Evolutionary conservation across 2,797 vertebrate species (phyloP).

Genomic region (Eulemur mongoz): DNA sequence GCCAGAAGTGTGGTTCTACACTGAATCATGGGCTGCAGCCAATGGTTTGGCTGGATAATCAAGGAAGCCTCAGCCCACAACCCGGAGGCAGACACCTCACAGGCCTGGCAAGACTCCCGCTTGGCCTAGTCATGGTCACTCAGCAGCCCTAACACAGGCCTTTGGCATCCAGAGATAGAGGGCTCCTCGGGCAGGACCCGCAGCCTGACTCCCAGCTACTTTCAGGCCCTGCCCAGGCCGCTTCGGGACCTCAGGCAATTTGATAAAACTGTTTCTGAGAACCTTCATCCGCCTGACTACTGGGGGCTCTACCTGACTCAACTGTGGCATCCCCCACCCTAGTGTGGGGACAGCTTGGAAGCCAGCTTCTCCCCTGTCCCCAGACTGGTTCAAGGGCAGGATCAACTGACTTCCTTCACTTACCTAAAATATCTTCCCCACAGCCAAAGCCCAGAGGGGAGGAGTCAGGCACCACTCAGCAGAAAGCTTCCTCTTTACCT

Average conservation of each 20-base stretch:
- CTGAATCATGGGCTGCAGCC: not conserved
- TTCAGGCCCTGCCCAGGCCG: too few species aligned
- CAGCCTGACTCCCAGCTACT: not conserved
- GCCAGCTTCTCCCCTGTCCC: not conserved
- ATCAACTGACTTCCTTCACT: not conserved
- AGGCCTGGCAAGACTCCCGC: not conserved
- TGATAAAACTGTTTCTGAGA: not conserved
- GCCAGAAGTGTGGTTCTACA: not conserved
- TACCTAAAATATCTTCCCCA: not conserved
- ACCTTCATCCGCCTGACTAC: not conserved
- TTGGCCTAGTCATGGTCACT: not conserved
- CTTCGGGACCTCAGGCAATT: not conserved
- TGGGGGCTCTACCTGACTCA: too few species aligned
- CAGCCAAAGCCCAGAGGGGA: not conserved
- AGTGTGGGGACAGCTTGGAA: not conserved
- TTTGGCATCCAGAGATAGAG: not conserved
- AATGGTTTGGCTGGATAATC: not conserved
- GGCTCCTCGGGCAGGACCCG: not conserved
- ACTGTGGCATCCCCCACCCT: not conserved
- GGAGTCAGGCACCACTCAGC: not conserved
- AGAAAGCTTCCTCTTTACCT: not conserved
- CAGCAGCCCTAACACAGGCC: not conserved
- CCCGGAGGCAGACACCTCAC: not conserved
- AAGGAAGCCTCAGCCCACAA: not conserved
- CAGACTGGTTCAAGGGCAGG: not conserved